Evolutionary conservation across 2,888 invertebrate genomes (phyloP), one percentile per base, ranked within the genome.

Genomic region (Sicus ferrugineus): DNA sequence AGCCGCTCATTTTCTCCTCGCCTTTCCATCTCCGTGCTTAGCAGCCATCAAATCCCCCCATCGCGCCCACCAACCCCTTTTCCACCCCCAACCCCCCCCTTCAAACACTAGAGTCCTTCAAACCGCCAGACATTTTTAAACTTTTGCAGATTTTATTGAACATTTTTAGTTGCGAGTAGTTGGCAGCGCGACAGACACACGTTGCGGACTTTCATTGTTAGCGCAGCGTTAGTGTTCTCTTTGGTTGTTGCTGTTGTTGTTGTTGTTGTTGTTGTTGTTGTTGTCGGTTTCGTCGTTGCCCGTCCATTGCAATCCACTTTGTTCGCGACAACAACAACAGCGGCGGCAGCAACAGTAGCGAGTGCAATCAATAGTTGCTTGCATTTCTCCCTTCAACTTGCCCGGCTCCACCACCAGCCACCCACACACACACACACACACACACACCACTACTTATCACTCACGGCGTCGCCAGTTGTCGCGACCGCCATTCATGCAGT

Each of bases 171-270:
- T 64, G 64, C 16, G 4, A 4, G 34, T 34, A 9, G 1, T 1
- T 34, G 34, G 63, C 48, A 63, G 26, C 64, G 64, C 50, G 64
- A 64, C 50, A 50, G 64, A 64, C 64, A 50, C 14, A n/a, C 34
- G 34, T 64, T 72, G 77, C 38, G 50, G 67, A 34, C 16, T 58
- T 19, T 26, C 65, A 30, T 38, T 34, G 52, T 16, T 38, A 6
- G 9, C 34, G 23, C 42, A 9, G n/a, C 4, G 42, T 34, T 34
- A 2, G 0, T n/a, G 42, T 42, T 42, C 16, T n/a, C n/a, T 9
- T 9, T 9, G 38, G 38, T 38, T 38, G 38, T 38, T 38, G 38
- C 7, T 11, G 38, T 6, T 38, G 6, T 38, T 38, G 38, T 9
- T 46, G 21, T 48, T 61, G 38, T 66, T 61, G 52, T 23, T 14